phyloP scores from a whole-genome alignment of 2,888 invertebrate species.

The Brassicogethes aeneus region DNA sequence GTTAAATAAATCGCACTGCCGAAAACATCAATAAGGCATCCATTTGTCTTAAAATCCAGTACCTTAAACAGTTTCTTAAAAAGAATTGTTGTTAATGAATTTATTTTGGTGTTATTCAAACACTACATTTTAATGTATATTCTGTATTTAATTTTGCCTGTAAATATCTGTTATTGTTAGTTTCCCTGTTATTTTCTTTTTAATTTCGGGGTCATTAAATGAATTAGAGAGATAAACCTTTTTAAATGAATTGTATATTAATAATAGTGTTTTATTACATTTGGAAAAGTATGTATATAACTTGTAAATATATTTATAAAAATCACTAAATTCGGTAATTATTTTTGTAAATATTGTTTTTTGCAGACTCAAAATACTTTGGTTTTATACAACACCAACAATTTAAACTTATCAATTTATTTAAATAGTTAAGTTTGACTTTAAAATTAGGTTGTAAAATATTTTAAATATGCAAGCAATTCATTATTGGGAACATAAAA shows the following conservation, averaged over 20 bases:
- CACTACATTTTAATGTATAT: constrained; percentile 22
- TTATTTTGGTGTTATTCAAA: constrained; percentile 25
- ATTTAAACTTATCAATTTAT: too few species aligned
- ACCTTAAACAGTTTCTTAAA: constrained; percentile 22
- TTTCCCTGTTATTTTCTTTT: constrained; percentile 30
- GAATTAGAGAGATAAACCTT: constrained; percentile 27
- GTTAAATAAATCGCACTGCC: too few species aligned
- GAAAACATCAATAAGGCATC: constrained; percentile 21
- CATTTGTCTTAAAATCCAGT: constrained; percentile 19
- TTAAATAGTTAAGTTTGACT: too few species aligned
- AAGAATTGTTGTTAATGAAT: constrained; percentile 15
- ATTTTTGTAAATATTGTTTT: neutral
- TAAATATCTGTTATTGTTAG: constrained; percentile 40
- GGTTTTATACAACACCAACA: too few species aligned
- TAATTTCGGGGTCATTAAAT: constrained; percentile 27
- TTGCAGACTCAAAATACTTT: neutral
- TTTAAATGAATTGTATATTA: constrained; percentile 35
- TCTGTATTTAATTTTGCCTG: constrained; percentile 34
- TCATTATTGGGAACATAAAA: neutral
- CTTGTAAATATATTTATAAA: constrained; percentile 42
- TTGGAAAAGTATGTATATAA: constrained; percentile 34
- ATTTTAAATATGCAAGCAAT: neutral
- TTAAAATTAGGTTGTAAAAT: too few species aligned
- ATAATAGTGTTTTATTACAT: constrained; percentile 37
- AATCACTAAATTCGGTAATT: constrained; percentile 5